Base-by-base conservation (phyloP, 2,888 invertebrate species). In the Pyrochroa serraticornis region DNA sequence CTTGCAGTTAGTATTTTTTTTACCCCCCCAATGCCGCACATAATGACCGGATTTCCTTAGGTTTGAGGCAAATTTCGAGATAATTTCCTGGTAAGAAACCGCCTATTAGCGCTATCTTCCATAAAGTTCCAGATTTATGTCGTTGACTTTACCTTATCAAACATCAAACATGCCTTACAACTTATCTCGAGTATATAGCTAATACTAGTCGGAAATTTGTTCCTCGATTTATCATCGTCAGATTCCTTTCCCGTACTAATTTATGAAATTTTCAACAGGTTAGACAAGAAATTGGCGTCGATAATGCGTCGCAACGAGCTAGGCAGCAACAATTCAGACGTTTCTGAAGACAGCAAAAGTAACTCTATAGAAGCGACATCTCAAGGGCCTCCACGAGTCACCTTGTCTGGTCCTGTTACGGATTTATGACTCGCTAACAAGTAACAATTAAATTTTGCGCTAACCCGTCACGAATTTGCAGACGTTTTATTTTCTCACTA, bases 401-500 rank as follows among this genome's bases (percentile, higher is more conserved):
- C 84, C 32, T 80, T 86, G 43, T 84, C 85, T 63, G 86, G 86
- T 10, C 85, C 85, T 9, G 85, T 86, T 10, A 86, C 86, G 1
- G 85, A 86, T 73, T 69, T 78, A 41, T 73, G 47, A 60, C 35
- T 42, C 9, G 22, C 22, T 22, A 22, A 22, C 22, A 1, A 39
- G 12, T n/a, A 6, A 42, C 8, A 22, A 30, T 14, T 13, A 13
- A 14, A 9, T 39, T 9, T 39, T 13, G 39, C 14, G 12, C n/a
- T 39, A 22, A 22, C 22, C 22, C 22, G 22, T 22, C 22, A 2
- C 22, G 22, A 22, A 3, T 22, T 22, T 22, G 22, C 22, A 22
- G 22, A 22, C 22, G n/a, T 22, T 22, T 22, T 22, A 3, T 22
- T 22, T 22, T 22, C 22, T 22, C 22, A 22, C 22, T 5, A 5